Evolutionary conservation across 2,113 vertebrate genomes (phyloP), one percentile per base, ranked within the genome.

Genomic region (Bufo bufo): DNA sequence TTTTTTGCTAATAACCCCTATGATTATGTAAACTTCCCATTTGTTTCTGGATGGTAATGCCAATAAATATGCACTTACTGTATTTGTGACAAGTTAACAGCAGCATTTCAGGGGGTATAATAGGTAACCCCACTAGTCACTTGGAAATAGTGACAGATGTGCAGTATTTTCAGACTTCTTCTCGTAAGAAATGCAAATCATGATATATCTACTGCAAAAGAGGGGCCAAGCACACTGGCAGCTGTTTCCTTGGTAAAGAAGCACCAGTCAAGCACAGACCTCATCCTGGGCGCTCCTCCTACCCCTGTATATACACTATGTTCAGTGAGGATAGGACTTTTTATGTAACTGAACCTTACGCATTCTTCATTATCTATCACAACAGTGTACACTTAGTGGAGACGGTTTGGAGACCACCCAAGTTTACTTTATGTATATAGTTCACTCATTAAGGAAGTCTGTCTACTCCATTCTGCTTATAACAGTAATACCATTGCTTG

Each of bases 171-270:
- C 49, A 52, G 8, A 59, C 78, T 80, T 80, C 78, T 80, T 80
- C 56, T 59, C 78, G 59, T 17, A 80, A 80, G 47, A 84, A 50
- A 84, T 84, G 82, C 82, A 84, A 84, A 84, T 84, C 6, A 33
- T 69, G n/a, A 16, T 50, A 23, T 71, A 50, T 84, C 63, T 69
- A 16, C 63, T 52, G n/a, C 49, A 52, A 52, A 52, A 69, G 63
- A 69, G 11, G 47, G 54, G 6, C 4, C 81, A 50, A 50, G 61
- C 43, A 50, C 61, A 69, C 14, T 58, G 45, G 54, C 82, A 84
- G 82, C 61, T 84, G 61, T 54, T 84, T 69, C 81, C 81, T 83
- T 49, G 20, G 6, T 23, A 54, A 66, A 82, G 61, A 66, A 49
- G 47, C 23, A 66, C 59, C 20, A 50, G 81, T 52, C 45, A 66